Evolutionary conservation across 2,797 vertebrate genomes (phyloP).

Genomic region (Diplodus sargus): DNA sequence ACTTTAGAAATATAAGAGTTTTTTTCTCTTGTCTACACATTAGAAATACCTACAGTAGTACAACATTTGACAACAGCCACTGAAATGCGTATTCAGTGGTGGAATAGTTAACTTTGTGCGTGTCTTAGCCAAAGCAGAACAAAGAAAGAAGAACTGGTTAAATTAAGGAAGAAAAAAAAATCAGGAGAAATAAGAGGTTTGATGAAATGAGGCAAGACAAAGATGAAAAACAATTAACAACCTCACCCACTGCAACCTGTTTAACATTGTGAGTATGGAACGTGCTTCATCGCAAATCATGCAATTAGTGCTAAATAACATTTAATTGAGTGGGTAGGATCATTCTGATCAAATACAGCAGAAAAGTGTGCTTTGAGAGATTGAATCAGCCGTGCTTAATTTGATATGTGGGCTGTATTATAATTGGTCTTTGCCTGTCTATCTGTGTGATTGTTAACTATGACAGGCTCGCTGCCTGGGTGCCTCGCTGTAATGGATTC

Average conservation of each 20-base stretch:
- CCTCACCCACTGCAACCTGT: conserved; percentile 47
- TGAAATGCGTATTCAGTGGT: background rate
- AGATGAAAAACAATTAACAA: conserved; percentile 63
- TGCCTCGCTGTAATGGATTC: conserved; percentile 68
- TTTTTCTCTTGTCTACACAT: background rate
- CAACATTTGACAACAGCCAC: background rate
- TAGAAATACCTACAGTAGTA: no score
- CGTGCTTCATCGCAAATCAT: conserved; percentile 61
- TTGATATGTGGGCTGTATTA: conserved; percentile 71
- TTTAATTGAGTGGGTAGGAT: conserved; percentile 75
- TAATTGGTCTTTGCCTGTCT: conserved; percentile 75
- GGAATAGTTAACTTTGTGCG: no score
- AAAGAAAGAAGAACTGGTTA: conserved; percentile 1
- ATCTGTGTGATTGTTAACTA: conserved; percentile 71
- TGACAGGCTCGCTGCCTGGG: conserved; percentile 61
- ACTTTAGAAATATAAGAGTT: background rate
- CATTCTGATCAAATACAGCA: conserved; percentile 75
- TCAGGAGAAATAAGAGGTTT: background rate
- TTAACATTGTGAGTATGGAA: conserved; percentile 48
- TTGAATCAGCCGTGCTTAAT: conserved; percentile 73
- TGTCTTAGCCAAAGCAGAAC: background rate
- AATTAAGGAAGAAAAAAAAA: background rate
- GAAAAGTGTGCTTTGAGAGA: conserved; percentile 67
- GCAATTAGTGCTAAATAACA: conserved; percentile 74
- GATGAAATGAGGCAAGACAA: conserved; percentile 41